Evolutionary conservation across 2,113 vertebrate genomes (phyloP).

Genomic region (Cyanocitta stelleri): DNA sequence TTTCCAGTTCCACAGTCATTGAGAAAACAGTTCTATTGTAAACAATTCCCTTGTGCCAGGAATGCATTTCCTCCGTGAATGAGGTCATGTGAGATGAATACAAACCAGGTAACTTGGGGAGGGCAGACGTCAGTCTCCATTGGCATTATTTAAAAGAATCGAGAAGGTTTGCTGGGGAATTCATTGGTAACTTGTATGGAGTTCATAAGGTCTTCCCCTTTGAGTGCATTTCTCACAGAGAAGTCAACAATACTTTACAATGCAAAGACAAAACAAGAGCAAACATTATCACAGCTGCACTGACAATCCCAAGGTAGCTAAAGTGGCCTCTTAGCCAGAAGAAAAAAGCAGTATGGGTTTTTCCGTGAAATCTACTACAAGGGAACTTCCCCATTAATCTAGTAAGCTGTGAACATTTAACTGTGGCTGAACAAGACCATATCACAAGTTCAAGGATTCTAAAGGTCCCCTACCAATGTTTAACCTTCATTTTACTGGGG

Average conservation of each 20-base stretch:
- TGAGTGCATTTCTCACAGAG: background rate
- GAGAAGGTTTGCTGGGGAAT: background rate
- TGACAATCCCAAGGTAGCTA: background rate
- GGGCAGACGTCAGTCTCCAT: background rate
- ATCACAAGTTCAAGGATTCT: background rate
- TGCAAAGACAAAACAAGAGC: background rate
- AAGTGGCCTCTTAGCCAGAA: background rate
- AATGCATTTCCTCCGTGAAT: background rate
- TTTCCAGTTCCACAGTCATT: background rate
- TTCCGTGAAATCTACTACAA: background rate
- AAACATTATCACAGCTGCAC: background rate
- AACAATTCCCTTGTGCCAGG: constrained; percentile 7
- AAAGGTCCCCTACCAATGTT: background rate
- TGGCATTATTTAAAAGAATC: background rate
- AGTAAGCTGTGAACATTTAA: background rate
- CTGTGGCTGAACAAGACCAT: background rate
- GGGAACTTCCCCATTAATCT: background rate
- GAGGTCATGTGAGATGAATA: background rate
- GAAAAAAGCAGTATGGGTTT: background rate
- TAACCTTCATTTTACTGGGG: background rate
- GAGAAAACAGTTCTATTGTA: constrained; percentile 36
- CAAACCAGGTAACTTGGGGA: background rate
- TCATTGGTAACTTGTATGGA: background rate
- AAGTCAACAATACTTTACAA: background rate
- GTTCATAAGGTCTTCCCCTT: background rate